Conservation (phyloP, 2,888 invertebrate species). For the Leptogaster cylindrica region DNA sequence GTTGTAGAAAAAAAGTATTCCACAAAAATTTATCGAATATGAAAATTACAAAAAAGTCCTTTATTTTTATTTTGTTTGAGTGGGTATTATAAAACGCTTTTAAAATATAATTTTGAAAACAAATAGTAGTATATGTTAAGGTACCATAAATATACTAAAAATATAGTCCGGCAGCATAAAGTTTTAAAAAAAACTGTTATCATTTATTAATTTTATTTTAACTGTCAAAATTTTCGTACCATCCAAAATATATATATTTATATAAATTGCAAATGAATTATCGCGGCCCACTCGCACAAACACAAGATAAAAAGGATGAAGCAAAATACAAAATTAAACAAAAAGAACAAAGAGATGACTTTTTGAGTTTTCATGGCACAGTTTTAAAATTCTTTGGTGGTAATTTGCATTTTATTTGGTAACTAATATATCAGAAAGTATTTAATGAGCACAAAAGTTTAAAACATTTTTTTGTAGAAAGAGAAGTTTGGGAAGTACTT, state of each 20-base stretch:
- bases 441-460: too few species aligned
- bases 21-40: slow-evolving; percentile 38
- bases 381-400: slow-evolving; percentile 23
- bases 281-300: slow-evolving; percentile 43
- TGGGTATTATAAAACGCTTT: slow-evolving; percentile 16
- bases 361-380: background rate
- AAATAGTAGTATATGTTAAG: background rate
- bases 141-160: background rate
- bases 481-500: too few species aligned
- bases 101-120: slow-evolving; percentile 5
- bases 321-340: slow-evolving; percentile 23
- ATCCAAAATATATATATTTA: background rate
- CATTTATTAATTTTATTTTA: slow-evolving; percentile 3
- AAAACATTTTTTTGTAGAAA: too few species aligned
- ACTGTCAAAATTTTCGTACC: slow-evolving; percentile 15
- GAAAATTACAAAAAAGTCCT: slow-evolving; percentile 26
- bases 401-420: slow-evolving; percentile 22
- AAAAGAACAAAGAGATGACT: slow-evolving; percentile 8
- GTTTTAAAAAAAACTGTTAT: slow-evolving; percentile 16
- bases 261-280: slow-evolving; percentile 9
- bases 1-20: slow-evolving; percentile 11
- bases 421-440: too few species aligned
- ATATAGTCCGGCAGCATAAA: slow-evolving; percentile 28
- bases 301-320: slow-evolving; percentile 30
- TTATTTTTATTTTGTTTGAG: slow-evolving; percentile 38